Evolutionary conservation across 1,140 invertebrate genomes (phyloP), one percentile per base, ranked within the genome.

Genomic region (Cotesia typhae): DNA sequence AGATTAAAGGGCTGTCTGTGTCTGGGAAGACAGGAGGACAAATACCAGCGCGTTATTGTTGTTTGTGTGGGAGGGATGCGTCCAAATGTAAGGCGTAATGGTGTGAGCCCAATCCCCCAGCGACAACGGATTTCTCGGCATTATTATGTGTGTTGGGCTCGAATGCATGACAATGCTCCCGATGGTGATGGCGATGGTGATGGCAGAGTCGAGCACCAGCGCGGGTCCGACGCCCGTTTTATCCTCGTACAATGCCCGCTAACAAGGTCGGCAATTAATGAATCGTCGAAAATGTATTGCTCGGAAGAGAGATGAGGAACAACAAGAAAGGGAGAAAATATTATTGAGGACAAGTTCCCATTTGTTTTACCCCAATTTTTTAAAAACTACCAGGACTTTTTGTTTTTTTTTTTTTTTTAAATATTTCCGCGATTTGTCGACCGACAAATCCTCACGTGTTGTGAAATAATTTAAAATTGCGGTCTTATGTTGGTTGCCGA

Each of bases 181-280:
- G 7, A 17, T 60, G 38, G 55, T 47, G 37, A 52, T 52, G 9
- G 38, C 60, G 38, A 28, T 36, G 67, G 17, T 37, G 28, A 12
- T 52, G 75, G 76, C 67, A n/a, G 57, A 57, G 78, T 72, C 73
- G 75, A 79, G 79, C 72, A 78, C 67, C 75, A 76, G 68, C 71
- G 55, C 75, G 77, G 75, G 79, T 80, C 75, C 72, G 37, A 74
- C 74, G 77, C 71, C 73, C 65, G 55, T 36, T 28, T 28, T 28
- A 28, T 28, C 28, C 28, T 2, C 52, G 47, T 74, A 81, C 80
- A 81, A 81, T 81, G 74, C 79, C 55, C 72, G 75, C 78, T 81
- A 80, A 81, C 79, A 81, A 81, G 77, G 78, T 81, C 80, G 80
- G 76, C 78, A 81, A 81, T 81, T 81, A 80, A 81, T 81, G 79